These are phyloP conservation scores for Eupithecia vulgata DNA, from an alignment of 2,888 invertebrate genomes.

Conservation along the genomic window DNA sequence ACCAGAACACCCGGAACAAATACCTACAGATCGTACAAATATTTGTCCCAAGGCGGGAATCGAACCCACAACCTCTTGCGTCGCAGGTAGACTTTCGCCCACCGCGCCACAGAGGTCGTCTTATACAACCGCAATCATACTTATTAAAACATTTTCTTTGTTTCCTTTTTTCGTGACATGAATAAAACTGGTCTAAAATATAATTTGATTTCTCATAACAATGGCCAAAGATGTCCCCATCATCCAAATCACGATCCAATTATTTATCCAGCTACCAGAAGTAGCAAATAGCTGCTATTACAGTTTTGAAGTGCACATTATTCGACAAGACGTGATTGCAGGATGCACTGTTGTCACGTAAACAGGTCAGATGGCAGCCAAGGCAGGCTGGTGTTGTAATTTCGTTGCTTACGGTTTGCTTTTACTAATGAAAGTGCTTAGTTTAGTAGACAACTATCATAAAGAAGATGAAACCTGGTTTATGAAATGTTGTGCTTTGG, in stretches of 20 bases:
- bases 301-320: slow-evolving; percentile 60
- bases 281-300: slow-evolving; percentile 65
- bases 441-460: slow-evolving; percentile 1
- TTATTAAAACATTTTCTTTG: too few relatives aligned
- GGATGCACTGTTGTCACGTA: slow-evolving; percentile 53
- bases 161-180: too few relatives aligned
- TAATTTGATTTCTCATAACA: not conserved
- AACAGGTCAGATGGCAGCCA: slow-evolving; percentile 31
- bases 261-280: slow-evolving; percentile 55
- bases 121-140: too few relatives aligned
- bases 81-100: too few relatives aligned
- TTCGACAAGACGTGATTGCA: slow-evolving; percentile 63
- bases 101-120: too few relatives aligned
- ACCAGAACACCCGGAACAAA: too few relatives aligned
- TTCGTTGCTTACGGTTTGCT: slow-evolving; percentile 22
- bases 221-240: not conserved
- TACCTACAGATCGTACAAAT: too few relatives aligned
- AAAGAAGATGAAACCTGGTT: slow-evolving; percentile 4
- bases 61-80: too few relatives aligned
- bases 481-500: not conserved
- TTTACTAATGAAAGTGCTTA: slow-evolving; percentile 27
- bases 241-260: slow-evolving; percentile 55
- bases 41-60: too few relatives aligned
- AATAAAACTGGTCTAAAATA: not conserved
- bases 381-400: slow-evolving; percentile 25